Conservation (phyloP, 2,113 vertebrate genomes). For the Anseranas semipalmata region DNA sequence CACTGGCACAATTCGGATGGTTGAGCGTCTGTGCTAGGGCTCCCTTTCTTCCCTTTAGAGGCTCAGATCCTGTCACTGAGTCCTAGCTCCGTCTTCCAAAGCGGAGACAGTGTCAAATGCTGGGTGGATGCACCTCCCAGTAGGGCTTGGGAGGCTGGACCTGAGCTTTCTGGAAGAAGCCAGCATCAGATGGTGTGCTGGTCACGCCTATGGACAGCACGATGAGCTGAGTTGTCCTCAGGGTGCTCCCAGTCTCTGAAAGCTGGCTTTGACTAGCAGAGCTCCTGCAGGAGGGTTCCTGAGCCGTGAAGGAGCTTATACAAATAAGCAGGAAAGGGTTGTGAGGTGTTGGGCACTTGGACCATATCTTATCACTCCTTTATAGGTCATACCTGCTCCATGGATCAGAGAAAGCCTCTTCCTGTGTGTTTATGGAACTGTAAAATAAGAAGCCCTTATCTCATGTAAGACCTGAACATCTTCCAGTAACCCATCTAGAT, state of each 20-base stretch:
- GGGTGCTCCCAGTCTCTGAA: background rate
- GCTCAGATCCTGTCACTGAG: background rate
- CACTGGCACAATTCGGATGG: background rate
- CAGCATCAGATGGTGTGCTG: background rate
- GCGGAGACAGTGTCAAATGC: background rate
- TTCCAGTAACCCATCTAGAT: background rate
- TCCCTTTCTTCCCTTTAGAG: background rate
- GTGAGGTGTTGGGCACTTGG: background rate
- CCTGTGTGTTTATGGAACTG: background rate
- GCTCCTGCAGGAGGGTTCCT: background rate
- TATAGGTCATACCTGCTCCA: background rate
- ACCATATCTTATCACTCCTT: background rate
- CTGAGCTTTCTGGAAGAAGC: background rate
- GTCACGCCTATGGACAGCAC: fast-evolving
- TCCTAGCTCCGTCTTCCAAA: background rate
- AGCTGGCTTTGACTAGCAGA: background rate
- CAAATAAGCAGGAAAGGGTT: background rate
- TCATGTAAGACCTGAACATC: background rate
- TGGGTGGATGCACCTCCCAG: background rate
- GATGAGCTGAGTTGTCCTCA: fast-evolving
- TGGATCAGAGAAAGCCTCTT: background rate
- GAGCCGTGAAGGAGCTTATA: background rate
- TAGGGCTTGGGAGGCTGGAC: background rate
- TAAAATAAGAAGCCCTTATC: background rate
- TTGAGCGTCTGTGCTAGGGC: background rate